Percentiles rank a stretch among this genome's conserved stretches.
These are phyloP conservation scores for Mola mola DNA, from an alignment of 2,113 vertebrate species.

Conservation along the genomic window DNA sequence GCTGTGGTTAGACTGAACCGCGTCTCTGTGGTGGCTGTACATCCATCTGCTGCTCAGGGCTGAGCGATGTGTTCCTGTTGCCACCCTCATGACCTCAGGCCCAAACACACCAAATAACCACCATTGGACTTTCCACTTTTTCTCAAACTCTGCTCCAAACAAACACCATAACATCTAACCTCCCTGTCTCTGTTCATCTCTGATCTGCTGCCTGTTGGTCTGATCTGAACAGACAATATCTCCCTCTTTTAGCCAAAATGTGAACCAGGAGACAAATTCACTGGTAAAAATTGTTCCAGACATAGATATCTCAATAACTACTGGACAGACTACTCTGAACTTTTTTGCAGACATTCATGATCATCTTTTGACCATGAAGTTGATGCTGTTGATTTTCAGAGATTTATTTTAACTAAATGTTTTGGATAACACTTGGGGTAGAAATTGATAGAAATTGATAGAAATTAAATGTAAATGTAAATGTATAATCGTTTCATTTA, in stretches of 20 bases:
- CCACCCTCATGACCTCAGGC: constrained; percentile 70
- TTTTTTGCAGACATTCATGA: neutral
- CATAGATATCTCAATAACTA: neutral
- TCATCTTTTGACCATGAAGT: neutral
- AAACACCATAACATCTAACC: constrained; percentile 53
- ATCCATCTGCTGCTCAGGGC: constrained; percentile 61
- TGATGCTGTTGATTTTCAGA: neutral
- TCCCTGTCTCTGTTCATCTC: constrained; percentile 44
- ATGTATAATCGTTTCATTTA: too few relatives aligned
- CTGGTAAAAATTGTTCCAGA: neutral
- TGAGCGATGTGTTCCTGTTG: constrained; percentile 60
- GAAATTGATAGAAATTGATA: neutral
- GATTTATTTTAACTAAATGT: too few relatives aligned
- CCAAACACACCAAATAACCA: constrained; percentile 76
- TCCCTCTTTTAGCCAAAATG: constrained; percentile 27
- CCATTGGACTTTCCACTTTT: constrained; percentile 71
- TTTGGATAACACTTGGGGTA: too few relatives aligned
- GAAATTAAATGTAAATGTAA: too few relatives aligned
- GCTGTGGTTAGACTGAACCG: constrained; percentile 71
- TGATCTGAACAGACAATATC: constrained; percentile 45
- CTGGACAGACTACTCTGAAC: neutral
- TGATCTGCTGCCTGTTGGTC: constrained; percentile 50
- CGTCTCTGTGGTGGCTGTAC: constrained; percentile 64
- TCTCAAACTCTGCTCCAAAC: constrained; percentile 62
- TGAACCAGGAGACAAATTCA: constrained; percentile 24